These are phyloP conservation scores for Andrena chrysosceles DNA, from an alignment of 2,888 invertebrate species.

Conservation along the genomic window DNA sequence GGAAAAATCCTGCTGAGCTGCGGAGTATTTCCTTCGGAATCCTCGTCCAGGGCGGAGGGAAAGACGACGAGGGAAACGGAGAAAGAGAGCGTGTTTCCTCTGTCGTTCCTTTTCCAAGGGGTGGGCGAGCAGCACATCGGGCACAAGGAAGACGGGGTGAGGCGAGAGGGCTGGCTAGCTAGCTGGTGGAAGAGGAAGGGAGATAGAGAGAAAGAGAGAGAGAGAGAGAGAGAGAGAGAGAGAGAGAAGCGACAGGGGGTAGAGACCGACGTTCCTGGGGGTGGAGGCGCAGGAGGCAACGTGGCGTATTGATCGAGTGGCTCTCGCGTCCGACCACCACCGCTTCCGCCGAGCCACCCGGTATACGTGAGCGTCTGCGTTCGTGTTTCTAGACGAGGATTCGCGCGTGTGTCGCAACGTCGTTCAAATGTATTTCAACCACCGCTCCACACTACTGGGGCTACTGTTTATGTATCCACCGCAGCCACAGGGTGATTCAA, in stretches of 20 bases:
- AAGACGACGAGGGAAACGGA: neutral
- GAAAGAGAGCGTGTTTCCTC: constrained; percentile 60
- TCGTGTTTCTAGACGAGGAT: constrained; percentile 50
- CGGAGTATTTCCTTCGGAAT: constrained; percentile 67
- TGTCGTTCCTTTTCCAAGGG: constrained; percentile 67
- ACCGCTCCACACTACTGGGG: constrained; percentile 6
- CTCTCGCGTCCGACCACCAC: constrained; percentile 80
- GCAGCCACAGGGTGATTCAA: constrained; percentile 25
- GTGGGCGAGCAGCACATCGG: constrained; percentile 66
- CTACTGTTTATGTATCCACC: constrained; percentile 33
- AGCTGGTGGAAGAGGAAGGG: constrained; percentile 43
- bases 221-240: constrained; percentile 28
- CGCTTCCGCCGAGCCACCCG: constrained; percentile 75
- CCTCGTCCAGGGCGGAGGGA: constrained; percentile 35
- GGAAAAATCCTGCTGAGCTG: constrained; percentile 72
- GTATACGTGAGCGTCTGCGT: constrained; percentile 73
- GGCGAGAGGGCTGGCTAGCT: constrained; percentile 31
- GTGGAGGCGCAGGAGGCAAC: constrained; percentile 81
- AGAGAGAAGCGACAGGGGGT: constrained; percentile 30
- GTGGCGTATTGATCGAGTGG: constrained; percentile 85
- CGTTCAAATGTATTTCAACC: constrained; percentile 18
- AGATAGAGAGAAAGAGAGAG: too few relatives aligned
- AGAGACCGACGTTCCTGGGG: constrained; percentile 67
- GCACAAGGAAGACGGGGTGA: constrained; percentile 42
- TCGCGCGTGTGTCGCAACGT: constrained; percentile 45